Evolutionary conservation across 2,113 vertebrate species (phyloP).

Genomic region (Tragelaphus imberbis): DNA sequence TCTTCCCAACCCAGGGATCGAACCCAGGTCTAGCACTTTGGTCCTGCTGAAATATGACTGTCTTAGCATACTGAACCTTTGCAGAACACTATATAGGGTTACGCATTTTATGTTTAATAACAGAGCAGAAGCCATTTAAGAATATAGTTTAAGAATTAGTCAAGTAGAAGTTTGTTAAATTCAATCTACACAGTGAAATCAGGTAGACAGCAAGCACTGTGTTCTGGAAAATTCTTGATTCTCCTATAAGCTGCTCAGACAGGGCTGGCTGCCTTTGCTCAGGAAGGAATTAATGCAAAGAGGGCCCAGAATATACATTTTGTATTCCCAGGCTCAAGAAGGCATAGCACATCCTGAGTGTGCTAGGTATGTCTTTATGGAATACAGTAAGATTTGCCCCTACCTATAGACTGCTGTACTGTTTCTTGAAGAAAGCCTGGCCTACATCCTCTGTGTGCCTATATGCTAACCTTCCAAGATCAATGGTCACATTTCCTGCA

Average conservation of each 20-base stretch:
- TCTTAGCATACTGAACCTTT: not conserved
- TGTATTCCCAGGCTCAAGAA: not conserved
- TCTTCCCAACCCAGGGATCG: too few relatives aligned
- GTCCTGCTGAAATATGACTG: accelerated
- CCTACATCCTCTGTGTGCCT: accelerated
- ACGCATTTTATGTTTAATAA: not conserved
- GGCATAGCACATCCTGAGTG: not conserved
- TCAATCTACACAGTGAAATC: not conserved
- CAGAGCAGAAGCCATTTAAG: not conserved
- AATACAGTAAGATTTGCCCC: too few relatives aligned
- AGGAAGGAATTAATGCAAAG: not conserved
- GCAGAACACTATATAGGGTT: not conserved
- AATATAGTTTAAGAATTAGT: not conserved
- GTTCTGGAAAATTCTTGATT: not conserved
- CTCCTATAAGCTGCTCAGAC: not conserved
- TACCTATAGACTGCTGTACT: not conserved
- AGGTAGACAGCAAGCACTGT: not conserved
- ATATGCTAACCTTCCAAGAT: not conserved
- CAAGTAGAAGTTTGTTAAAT: not conserved
- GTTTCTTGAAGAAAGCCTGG: not conserved
- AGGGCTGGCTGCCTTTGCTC: not conserved
- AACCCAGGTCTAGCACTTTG: not conserved
- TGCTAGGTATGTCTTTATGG: not conserved
- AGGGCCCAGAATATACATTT: accelerated
- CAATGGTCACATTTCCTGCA: accelerated